Percentiles rank a stretch among this genome's conserved stretches.
Evolutionary conservation across 2,888 invertebrate species (phyloP).

Genomic region (Folsomia manolachei): DNA sequence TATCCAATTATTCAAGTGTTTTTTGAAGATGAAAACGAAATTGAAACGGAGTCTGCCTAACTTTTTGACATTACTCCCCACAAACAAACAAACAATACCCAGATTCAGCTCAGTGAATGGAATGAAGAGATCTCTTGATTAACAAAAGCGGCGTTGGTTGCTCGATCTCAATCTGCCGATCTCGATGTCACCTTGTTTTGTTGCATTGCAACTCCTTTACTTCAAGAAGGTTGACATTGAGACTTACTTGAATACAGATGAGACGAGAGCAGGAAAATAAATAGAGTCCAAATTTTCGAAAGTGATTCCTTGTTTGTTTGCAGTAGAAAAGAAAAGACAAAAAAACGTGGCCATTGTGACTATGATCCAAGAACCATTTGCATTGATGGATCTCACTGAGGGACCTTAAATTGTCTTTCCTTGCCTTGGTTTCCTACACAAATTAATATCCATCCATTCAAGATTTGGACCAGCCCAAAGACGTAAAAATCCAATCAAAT

Average conservation of each 20-base stretch:
- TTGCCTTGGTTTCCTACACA: not conserved
- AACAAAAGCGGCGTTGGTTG: not conserved
- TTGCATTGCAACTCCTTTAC: not conserved
- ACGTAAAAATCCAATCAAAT: too few relatives aligned
- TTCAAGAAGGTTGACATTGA: not conserved
- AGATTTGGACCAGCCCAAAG: too few relatives aligned
- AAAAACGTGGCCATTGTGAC: too few relatives aligned
- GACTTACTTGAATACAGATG: too few relatives aligned
- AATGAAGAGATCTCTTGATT: not conserved
- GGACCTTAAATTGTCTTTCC: too few relatives aligned
- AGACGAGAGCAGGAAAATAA: not conserved
- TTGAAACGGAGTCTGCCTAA: not conserved
- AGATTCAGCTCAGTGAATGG: too few relatives aligned
- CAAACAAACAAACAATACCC: not conserved
- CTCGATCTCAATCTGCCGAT: too few relatives aligned
- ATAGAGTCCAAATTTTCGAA: not conserved
- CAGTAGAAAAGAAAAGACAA: too few relatives aligned
- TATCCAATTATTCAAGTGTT: not conserved
- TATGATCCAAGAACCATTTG: too few relatives aligned
- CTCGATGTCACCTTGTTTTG: not conserved
- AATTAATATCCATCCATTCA: not conserved
- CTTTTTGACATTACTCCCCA: not conserved
- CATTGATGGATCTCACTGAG: too few relatives aligned
- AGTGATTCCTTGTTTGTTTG: not conserved
- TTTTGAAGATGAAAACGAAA: not conserved